Base-by-base conservation (phyloP, 2,113 vertebrate species). In the Poecile atricapillus region DNA sequence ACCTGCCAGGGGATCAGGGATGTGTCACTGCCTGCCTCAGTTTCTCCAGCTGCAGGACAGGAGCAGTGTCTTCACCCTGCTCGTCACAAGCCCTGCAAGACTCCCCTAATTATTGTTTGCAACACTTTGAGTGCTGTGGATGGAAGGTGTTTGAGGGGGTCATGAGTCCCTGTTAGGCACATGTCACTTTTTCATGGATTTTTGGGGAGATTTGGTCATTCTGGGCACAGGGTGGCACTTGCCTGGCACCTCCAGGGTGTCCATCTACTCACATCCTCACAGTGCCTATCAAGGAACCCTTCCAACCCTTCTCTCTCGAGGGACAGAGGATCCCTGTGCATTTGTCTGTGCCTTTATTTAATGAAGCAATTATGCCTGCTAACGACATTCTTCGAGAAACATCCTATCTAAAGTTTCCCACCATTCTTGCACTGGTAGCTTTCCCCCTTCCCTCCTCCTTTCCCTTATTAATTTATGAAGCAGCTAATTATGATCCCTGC, bases 381-480 rank as follows among this genome's bases (percentile, higher is more conserved):
- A 97, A 97, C 84, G 63, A 94, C 96, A 94, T 97, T 97, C 97
- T 97, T 98, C 87, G 74, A 98, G 97, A 98, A 97, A 98, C 97
- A 96, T 89, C 96, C 97, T 97, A 98, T 98, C 97, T 87, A 96
- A 97, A 93, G 97, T 98, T 98, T 98, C 97, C 98, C 98, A 98
- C 97, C 97, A 97, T 97, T 97, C 95, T 97, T 94, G 94, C 83
- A 67, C 90, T 94, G 91, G 96, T 92, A 88, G 96, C 94, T 97
- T 90, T 97, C 92, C 97, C 93, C 87, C 92, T 94, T 89, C 93
- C 89, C 95, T 95, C 95, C 96, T 94, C 94, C 94, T 96, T 95
- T 95, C 87, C 95, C 97, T 98, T 98, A 98, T 98, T 98, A 98
- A 98, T 98, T 98, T 98, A 98, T 97, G 96, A 97, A 97, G 96